Evolutionary conservation across 1,140 invertebrate genomes (phyloP).

Genomic region (Brachystomella parvula): DNA sequence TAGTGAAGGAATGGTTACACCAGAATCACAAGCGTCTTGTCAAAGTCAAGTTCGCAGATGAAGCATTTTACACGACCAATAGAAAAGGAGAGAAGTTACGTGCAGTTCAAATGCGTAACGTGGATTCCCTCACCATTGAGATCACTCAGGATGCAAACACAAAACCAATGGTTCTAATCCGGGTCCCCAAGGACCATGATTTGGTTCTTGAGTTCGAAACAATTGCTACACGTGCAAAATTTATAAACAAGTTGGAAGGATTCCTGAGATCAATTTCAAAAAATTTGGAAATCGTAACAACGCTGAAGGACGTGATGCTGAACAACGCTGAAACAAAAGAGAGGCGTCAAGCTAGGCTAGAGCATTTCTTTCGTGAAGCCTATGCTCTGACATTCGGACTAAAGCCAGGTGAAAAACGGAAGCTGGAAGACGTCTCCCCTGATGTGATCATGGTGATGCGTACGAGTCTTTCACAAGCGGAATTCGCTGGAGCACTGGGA

Average conservation of each 20-base stretch:
- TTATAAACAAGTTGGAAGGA: constrained; percentile 78
- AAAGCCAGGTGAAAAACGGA: constrained; percentile 53
- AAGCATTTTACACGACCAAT: constrained; percentile 73
- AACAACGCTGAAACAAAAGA: constrained; percentile 92
- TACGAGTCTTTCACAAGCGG: constrained; percentile 83
- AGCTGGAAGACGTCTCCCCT: constrained; percentile 62
- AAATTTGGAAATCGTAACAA: constrained; percentile 59
- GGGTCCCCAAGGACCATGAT: constrained; percentile 88
- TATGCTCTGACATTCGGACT: constrained; percentile 90
- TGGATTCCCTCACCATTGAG: constrained; percentile 69
- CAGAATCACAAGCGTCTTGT: constrained; percentile 84
- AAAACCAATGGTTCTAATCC: constrained; percentile 75
- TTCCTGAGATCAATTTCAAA: constrained; percentile 77
- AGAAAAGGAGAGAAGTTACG: constrained; percentile 80
- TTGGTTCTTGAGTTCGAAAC: constrained; percentile 89
- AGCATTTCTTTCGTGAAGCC: constrained; percentile 97
- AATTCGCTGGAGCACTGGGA: constrained; percentile 93
- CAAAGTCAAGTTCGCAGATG: constrained; percentile 78
- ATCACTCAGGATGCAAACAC: constrained; percentile 60
- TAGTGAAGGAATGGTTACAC: constrained; percentile 90
- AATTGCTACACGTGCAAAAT: constrained; percentile 68
- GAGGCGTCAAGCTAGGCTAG: constrained; percentile 81
- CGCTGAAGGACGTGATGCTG: constrained; percentile 74
- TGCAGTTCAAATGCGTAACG: constrained; percentile 64
- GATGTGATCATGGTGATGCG: constrained; percentile 87